These are phyloP conservation scores for Megaptera novaeangliae DNA, from an alignment of 2,113 vertebrate genomes.

Conservation along the genomic window DNA sequence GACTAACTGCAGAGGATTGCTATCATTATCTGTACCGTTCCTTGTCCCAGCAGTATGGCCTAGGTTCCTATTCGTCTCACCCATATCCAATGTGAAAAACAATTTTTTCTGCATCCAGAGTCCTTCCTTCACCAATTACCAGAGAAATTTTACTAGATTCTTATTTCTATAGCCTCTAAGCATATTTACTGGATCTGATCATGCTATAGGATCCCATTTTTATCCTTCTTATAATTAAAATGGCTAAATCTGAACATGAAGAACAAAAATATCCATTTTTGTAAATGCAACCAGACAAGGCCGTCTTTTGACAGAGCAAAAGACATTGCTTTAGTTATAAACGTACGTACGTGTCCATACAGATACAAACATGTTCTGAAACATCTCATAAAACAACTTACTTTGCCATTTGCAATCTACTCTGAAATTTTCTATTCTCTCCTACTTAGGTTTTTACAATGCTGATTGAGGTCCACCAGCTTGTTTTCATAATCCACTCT, in stretches of 20 bases:
- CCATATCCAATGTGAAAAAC: background rate
- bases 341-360: background rate
- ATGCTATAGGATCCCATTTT: background rate
- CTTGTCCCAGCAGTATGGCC: background rate
- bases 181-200: background rate
- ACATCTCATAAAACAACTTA: background rate
- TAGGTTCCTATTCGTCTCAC: background rate
- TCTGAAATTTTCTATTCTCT: background rate
- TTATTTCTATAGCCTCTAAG: background rate
- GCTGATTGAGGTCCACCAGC: background rate
- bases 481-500: background rate
- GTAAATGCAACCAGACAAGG: background rate
- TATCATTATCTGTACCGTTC: background rate
- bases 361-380: background rate
- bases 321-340: background rate
- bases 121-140: background rate
- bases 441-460: background rate
- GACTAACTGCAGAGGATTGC: constrained; percentile 2
- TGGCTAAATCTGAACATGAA: background rate
- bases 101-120: background rate
- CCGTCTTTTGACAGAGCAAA: background rate
- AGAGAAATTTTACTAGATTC: background rate
- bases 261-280: background rate
- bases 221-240: constrained; percentile 9
- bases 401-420: background rate